Percentiles rank a stretch among this genome's conserved stretches.
Conservation (phyloP, 2,888 invertebrate species). For the Margaritifera margaritifera region DNA sequence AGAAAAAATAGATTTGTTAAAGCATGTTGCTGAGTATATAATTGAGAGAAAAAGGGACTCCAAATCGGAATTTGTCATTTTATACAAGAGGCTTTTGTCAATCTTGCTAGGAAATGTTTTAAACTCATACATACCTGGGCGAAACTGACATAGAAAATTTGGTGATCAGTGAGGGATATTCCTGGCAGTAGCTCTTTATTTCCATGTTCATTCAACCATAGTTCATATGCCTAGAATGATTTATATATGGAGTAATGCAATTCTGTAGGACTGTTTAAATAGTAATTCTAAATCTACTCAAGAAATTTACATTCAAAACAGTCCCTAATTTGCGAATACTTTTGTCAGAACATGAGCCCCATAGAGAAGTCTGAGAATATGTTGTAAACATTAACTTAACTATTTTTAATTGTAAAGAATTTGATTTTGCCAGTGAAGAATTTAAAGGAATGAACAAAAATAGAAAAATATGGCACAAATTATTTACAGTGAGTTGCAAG, state of each 20-base stretch:
- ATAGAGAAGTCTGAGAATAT: no score
- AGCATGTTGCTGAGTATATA: not conserved
- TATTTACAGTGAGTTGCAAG: no score
- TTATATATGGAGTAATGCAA: not conserved
- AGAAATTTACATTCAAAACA: no score
- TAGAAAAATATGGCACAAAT: no score
- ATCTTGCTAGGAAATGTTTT: not conserved
- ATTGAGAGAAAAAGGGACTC: not conserved
- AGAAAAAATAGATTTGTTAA: not conserved
- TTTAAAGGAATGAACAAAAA: no score
- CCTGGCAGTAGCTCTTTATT: conserved; percentile 53
- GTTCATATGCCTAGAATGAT: conserved; percentile 57
- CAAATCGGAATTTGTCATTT: no score
- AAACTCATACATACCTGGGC: conserved; percentile 58
- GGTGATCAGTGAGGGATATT: conserved; percentile 65
- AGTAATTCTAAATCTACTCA: no score
- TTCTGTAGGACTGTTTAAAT: not conserved
- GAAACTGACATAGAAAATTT: conserved; percentile 72
- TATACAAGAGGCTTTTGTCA: not conserved
- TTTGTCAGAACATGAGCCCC: no score
- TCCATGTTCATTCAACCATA: conserved; percentile 57
- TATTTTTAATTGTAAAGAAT: no score
- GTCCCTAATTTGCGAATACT: no score
- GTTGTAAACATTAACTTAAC: no score
- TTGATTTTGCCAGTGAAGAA: no score